A percentile compares a stretch with the other conserved stretches of the same genome.
Evolutionary conservation across 2,797 vertebrate genomes (phyloP).

Genomic region (Kryptolebias ocellatus): DNA sequence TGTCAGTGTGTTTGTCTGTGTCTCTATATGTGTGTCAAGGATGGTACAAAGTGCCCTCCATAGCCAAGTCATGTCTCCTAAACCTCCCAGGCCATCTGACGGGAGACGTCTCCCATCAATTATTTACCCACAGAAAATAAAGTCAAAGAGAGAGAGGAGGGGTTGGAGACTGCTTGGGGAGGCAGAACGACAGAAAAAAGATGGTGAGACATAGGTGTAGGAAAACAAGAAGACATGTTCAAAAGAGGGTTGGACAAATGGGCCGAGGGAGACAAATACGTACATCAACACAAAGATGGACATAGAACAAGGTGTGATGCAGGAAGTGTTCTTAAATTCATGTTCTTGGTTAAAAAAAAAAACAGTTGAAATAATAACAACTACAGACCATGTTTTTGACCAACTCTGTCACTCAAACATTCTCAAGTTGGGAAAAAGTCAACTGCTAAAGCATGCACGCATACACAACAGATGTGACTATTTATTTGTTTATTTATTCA

Average conservation of each 20-base stretch:
- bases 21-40: slow-evolving; percentile 39
- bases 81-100: slow-evolving; percentile 58
- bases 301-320: slow-evolving; percentile 44
- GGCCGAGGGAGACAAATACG: slow-evolving; percentile 1
- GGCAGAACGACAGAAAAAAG: neutral
- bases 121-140: slow-evolving; percentile 59
- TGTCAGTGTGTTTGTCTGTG: slow-evolving; percentile 26
- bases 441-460: slow-evolving; percentile 25
- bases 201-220: slow-evolving; percentile 3
- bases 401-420: slow-evolving; percentile 60
- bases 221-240: neutral
- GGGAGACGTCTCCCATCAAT: slow-evolving; percentile 70
- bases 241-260: neutral
- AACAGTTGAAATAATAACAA: slow-evolving; percentile 50
- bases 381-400: slow-evolving; percentile 54
- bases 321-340: slow-evolving; percentile 53
- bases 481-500: slow-evolving; percentile 15
- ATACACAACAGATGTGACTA: slow-evolving; percentile 12
- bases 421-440: slow-evolving; percentile 36
- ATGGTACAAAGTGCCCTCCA: slow-evolving; percentile 73
- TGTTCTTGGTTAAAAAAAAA: slow-evolving; percentile 49
- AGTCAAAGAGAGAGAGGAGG: slow-evolving; percentile 2
- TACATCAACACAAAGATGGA: slow-evolving; percentile 2
- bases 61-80: slow-evolving; percentile 71
- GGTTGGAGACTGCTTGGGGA: neutral